Base-by-base conservation (phyloP, 2,888 invertebrate genomes). In the Geotrupes spiniger region DNA sequence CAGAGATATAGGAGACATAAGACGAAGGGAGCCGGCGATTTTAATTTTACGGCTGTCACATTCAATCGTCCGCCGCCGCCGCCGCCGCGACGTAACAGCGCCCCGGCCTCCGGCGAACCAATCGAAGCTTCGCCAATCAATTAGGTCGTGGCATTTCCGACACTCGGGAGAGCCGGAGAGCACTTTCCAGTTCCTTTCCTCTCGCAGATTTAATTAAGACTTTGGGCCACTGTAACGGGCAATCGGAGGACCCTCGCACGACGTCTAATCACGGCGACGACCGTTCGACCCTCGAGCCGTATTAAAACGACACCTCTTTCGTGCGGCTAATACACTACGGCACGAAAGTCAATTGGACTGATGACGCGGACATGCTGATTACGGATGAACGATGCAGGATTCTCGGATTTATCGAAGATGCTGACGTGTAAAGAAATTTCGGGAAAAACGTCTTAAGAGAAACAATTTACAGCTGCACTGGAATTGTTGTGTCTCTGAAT, bases 121-220 rank as follows among this genome's bases (percentile, higher is more conserved):
- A 65, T 65, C 63, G 61, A 53, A 59, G 58, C 59, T 59, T 60
- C 62, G 57, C 64, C 66, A 67, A 68, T 69, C 66, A 69, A 69
- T 69, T 69, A 66, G 63, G 63, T 63, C 61, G 58, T 59, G 60
- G 62, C 52, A 14, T 36, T 41, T 48, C 49, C 46, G 56, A 52
- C 54, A 56, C 49, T 59, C 51, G 62, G 21, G 21, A 21, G 21
- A 21, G 21, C 6, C 21, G 21, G 21, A 21, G 21, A 63, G 63
- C 62, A 63, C 61, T 60, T 63, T 61, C 62, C 59, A 46, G 50
- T 21, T 51, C 57, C 49, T 57, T 59, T 63, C 62, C 56, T 53
- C 60, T 55, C 55, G 59, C 59, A 68, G 68, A 68, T 69, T 68
- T 68, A 68, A 69, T 69, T 69, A 68, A 66, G 68, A 68, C 67